Conservation (phyloP, 2,113 vertebrate species). For the Peromyscus californicus region DNA sequence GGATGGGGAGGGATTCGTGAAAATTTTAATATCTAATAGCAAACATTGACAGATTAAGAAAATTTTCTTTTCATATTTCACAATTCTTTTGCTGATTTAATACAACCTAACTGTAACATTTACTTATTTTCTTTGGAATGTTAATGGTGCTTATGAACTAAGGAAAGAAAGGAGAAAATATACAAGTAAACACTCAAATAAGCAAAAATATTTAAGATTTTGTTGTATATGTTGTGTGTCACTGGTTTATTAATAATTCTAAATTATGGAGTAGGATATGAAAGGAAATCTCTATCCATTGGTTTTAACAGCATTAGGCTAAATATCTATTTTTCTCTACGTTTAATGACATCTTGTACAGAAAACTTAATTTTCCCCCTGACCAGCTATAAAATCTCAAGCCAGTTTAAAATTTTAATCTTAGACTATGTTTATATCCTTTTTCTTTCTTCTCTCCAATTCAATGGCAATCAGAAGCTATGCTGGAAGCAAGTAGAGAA, state of each 20-base stretch:
- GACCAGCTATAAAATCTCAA: slow-evolving; percentile 57
- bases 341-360: slow-evolving; percentile 47
- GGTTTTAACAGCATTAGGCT: not conserved
- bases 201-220: slow-evolving; percentile 66
- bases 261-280: slow-evolving; percentile 64
- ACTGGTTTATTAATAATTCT: slow-evolving; percentile 65
- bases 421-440: slow-evolving; percentile 22
- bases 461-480: not conserved
- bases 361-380: slow-evolving; percentile 64
- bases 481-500: not conserved
- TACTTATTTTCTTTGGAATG: slow-evolving; percentile 61
- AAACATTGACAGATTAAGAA: slow-evolving; percentile 63
- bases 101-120: slow-evolving; percentile 56
- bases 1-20: not conserved
- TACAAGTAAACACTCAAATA: slow-evolving; percentile 65
- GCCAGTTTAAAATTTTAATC: slow-evolving; percentile 57
- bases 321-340: slow-evolving; percentile 37
- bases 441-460: not conserved
- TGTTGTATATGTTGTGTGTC: slow-evolving; percentile 40
- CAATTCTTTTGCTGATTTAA: slow-evolving; percentile 71
- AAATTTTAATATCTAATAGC: slow-evolving; percentile 68
- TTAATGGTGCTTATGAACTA: slow-evolving; percentile 69
- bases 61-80: slow-evolving; percentile 68
- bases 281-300: slow-evolving; percentile 57
- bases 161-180: slow-evolving; percentile 41